Evolutionary conservation across 2,888 invertebrate genomes (phyloP).

Genomic region (Argyresthia albistria): DNA sequence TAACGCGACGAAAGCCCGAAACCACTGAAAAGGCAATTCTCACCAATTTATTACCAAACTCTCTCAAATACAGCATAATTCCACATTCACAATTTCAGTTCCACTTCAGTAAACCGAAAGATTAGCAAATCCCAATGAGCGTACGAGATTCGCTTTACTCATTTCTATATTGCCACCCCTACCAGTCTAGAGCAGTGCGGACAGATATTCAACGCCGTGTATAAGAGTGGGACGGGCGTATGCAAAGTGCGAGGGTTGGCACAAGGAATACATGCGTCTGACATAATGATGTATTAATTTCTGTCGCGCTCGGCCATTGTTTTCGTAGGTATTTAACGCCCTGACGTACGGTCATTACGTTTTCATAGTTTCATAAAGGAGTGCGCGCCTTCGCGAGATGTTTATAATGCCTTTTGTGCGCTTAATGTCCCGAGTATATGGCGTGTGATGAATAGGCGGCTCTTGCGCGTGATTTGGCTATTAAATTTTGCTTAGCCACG

Average conservation of each 20-base stretch:
- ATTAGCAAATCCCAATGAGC: constrained; percentile 61
- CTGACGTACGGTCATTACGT: constrained; percentile 69
- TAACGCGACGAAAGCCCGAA: too few species aligned
- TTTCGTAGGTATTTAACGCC: constrained; percentile 64
- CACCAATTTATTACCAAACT: too few species aligned
- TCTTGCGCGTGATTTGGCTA: not conserved
- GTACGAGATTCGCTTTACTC: constrained; percentile 48
- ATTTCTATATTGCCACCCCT: constrained; percentile 22
- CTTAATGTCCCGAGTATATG: constrained; percentile 51
- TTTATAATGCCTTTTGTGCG: constrained; percentile 37
- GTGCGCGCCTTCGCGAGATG: constrained; percentile 28
- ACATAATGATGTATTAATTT: constrained; percentile 74
- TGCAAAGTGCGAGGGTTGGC: constrained; percentile 4
- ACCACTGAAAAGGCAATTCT: too few species aligned
- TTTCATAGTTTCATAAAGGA: constrained; percentile 70
- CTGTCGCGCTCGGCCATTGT: constrained; percentile 67
- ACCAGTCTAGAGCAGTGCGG: not conserved
- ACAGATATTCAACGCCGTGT: not conserved
- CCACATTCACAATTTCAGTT: constrained; percentile 38
- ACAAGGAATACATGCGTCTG: constrained; percentile 47
- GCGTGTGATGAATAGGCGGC: constrained; percentile 37
- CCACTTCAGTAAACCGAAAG: constrained; percentile 41
- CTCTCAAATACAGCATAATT: not conserved
- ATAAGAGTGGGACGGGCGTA: constrained; percentile 13
- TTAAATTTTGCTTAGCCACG: not conserved